Percentiles rank a stretch among this genome's conserved stretches.
These are phyloP conservation scores for Linnaemya vulpina DNA, from an alignment of 2,888 invertebrate species.

Conservation along the genomic window DNA sequence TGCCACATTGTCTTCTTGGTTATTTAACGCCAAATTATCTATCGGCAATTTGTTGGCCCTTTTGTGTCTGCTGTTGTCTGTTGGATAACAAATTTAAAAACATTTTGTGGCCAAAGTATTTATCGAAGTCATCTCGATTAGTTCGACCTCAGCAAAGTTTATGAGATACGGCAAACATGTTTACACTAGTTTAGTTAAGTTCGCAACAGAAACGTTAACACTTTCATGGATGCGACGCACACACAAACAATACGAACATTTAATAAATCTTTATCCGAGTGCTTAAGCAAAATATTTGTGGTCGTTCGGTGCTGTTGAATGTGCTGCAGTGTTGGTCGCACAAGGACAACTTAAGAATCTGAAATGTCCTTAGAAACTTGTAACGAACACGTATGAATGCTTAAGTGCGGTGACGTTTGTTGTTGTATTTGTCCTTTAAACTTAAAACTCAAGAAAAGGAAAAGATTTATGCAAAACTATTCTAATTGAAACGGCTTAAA, in stretches of 20 bases:
- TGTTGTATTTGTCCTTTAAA: slow-evolving; percentile 37
- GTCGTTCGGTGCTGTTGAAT: slow-evolving; percentile 23
- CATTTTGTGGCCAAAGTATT: slow-evolving; percentile 78
- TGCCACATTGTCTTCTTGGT: slow-evolving; percentile 39
- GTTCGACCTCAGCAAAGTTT: slow-evolving; percentile 71
- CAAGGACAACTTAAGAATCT: slow-evolving; percentile 68
- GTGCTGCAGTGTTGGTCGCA: slow-evolving; percentile 21
- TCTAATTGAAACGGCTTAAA: slow-evolving; percentile 39
- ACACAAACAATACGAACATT: slow-evolving; percentile 16
- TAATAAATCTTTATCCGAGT: slow-evolving; percentile 31
- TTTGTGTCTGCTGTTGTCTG: slow-evolving; percentile 15
- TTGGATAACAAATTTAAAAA: slow-evolving; percentile 76
- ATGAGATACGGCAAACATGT: slow-evolving; percentile 44
- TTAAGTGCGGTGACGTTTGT: slow-evolving; percentile 48
- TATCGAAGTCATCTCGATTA: slow-evolving; percentile 72
- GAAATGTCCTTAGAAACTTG: slow-evolving; percentile 50
- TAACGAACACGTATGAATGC: slow-evolving; percentile 21
- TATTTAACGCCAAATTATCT: slow-evolving; percentile 72
- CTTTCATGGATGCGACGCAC: slow-evolving; percentile 5
- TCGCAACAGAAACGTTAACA: slow-evolving; percentile 25
- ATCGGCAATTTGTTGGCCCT: slow-evolving; percentile 55
- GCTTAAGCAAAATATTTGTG: slow-evolving; percentile 45
- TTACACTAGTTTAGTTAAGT: slow-evolving; percentile 42
- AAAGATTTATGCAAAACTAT: slow-evolving; percentile 57
- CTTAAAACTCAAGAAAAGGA: background rate